A percentile compares a stretch with the other conserved stretches of the same genome.
Evolutionary conservation across 2,797 vertebrate species (phyloP).

Genomic region (Acipenser ruthenus): DNA sequence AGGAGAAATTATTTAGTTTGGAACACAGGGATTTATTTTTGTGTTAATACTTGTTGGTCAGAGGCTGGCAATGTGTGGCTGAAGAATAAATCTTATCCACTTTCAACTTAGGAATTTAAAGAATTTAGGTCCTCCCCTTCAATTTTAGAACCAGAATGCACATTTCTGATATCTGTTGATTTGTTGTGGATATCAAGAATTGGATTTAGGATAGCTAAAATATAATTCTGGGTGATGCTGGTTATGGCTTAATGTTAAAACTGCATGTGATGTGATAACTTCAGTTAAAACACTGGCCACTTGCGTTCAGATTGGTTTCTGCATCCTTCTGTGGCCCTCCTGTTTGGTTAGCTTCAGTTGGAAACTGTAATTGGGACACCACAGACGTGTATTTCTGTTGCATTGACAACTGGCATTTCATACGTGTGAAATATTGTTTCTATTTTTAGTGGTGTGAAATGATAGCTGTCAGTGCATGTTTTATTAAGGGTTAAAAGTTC

Average conservation of each 20-base stretch:
- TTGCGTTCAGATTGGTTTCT: too few relatives aligned
- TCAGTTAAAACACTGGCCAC: too few relatives aligned
- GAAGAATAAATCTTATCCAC: background rate
- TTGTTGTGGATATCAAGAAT: slow-evolving; percentile 3
- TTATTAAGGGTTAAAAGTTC: too few relatives aligned
- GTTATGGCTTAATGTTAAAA: background rate
- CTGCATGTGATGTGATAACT: too few relatives aligned
- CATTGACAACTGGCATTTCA: too few relatives aligned
- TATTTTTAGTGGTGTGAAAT: too few relatives aligned
- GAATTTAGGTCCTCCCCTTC: background rate
- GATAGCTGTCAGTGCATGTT: too few relatives aligned
- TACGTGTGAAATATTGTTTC: too few relatives aligned
- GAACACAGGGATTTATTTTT: slow-evolving; percentile 29
- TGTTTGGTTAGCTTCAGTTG: too few relatives aligned
- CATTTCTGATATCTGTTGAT: background rate
- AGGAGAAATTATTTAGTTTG: slow-evolving; percentile 36
- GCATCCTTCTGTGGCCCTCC: too few relatives aligned
- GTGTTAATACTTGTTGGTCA: slow-evolving; percentile 5
- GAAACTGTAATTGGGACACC: too few relatives aligned
- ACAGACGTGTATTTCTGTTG: too few relatives aligned
- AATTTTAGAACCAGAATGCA: slow-evolving; percentile 1
- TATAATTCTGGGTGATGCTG: background rate
- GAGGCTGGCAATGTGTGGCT: slow-evolving; percentile 18
- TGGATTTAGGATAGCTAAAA: slow-evolving; percentile 6
- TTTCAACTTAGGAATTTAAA: background rate